phyloP scores from a whole-genome alignment of 1,140 invertebrate species.

The Drosophila nikananu region DNA sequence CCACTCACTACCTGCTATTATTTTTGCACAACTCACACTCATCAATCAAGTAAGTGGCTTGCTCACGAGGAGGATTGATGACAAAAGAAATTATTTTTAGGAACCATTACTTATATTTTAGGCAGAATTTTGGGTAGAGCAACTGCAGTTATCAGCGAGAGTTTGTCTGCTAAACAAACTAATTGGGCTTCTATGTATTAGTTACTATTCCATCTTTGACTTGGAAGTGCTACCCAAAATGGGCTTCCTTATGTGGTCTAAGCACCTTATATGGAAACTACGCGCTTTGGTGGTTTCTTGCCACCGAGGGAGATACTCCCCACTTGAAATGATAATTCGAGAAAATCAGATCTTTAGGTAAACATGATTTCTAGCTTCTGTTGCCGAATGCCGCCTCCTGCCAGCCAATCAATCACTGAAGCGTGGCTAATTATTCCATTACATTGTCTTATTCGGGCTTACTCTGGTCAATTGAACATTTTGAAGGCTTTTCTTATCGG shows the following conservation, averaged over 20 bases:
- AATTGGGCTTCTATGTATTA: neutral
- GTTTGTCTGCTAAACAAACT: neutral
- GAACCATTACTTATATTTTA: neutral
- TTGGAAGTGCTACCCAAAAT: neutral
- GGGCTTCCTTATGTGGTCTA: slow-evolving; percentile 1
- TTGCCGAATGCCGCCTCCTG: neutral
- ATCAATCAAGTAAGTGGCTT: slow-evolving; percentile 44
- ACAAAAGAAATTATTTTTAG: slow-evolving; percentile 26
- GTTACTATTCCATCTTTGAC: neutral
- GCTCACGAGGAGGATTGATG: slow-evolving; percentile 11
- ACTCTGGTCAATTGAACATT: slow-evolving; percentile 57
- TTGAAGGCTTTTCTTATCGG: slow-evolving; percentile 29
- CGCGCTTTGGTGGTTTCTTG: neutral
- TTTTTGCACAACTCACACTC: slow-evolving; percentile 27
- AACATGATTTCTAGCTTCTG: slow-evolving; percentile 23
- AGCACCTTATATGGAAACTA: slow-evolving; percentile 1
- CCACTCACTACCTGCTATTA: slow-evolving; percentile 4
- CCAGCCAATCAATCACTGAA: slow-evolving; percentile 42
- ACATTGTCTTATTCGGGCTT: slow-evolving; percentile 23
- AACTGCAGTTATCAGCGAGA: neutral
- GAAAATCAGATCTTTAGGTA: slow-evolving; percentile 34
- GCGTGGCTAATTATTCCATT: slow-evolving; percentile 61
- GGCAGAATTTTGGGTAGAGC: neutral
- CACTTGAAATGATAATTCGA: slow-evolving; percentile 53
- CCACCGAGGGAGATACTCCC: neutral